Conservation (phyloP, 2,888 invertebrate genomes). For the Pristionchus entomophagus region DNA sequence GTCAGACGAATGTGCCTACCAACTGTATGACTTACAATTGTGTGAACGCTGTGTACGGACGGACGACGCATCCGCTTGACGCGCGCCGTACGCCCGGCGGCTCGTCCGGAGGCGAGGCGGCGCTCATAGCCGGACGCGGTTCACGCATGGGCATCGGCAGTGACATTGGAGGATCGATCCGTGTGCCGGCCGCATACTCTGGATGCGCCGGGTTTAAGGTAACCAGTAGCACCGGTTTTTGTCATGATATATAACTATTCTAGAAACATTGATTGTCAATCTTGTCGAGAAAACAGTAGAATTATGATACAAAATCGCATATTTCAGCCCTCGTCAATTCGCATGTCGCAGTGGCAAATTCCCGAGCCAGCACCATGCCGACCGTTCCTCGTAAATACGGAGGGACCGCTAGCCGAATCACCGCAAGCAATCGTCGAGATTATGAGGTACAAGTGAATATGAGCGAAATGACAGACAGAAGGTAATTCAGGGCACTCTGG, state of each 20-base stretch:
- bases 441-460: too few relatives aligned
- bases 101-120: conserved; percentile 77
- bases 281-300: neutral
- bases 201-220: conserved; percentile 76
- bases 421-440: conserved; percentile 47
- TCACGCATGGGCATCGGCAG: conserved; percentile 71
- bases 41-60: conserved; percentile 76
- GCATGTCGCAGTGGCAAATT: conserved; percentile 39
- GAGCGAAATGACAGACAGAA: too few relatives aligned
- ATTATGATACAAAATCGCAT: neutral
- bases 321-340: conserved; percentile 49
- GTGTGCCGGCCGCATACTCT: conserved; percentile 77
- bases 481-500: too few relatives aligned
- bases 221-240: too few relatives aligned
- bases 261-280: too few relatives aligned
- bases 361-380: conserved; percentile 51
- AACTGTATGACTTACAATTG: conserved; percentile 63
- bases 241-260: too few relatives aligned
- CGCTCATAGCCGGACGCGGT: conserved; percentile 71
- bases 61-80: conserved; percentile 49
- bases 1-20: conserved; percentile 77
- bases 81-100: conserved; percentile 73
- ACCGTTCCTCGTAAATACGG: conserved; percentile 50
- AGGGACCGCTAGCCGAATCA: conserved; percentile 51
- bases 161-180: conserved; percentile 78